Base-by-base conservation (phyloP, 2,797 vertebrate genomes). In the Calcarius lapponicus region DNA sequence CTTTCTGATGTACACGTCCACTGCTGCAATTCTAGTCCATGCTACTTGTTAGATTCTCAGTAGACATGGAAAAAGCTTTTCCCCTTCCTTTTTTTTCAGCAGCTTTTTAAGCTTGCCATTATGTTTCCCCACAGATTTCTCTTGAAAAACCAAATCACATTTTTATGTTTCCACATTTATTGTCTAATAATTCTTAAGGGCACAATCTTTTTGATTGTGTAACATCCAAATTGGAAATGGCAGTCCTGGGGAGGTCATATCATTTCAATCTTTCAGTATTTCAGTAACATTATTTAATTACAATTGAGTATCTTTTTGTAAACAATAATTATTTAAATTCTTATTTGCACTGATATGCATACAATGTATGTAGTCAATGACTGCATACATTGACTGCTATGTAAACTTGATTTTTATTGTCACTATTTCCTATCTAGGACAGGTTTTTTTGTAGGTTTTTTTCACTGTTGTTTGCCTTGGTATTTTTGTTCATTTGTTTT, bases 381-480 rank as follows among this genome's bases (percentile, higher is more conserved):
- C 36, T 36, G 9, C 36, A 36, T 36, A 36, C 4, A 5, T 7
- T 74, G 48, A 43, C 66, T 71, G 10, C 5, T 60, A n/a, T 29
- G 20, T 48, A 31, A 36, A 62, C 40, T n/a, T 51, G 40, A 32
- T 43, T 88, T 73, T 42, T 11, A 43, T 31, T 76, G 29, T 21
- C 7, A 29, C 11, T 66, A 4, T 76, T 83, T 90, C 12, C 57
- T 73, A 25, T 26, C 25, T 60, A 11, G 21, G 25, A 48, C 18
- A n/a, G 31, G 3, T 0, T 0, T 8, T 28, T 48, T 51, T 11
- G 25, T 22, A 36, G 26, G 6, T 13, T 18, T 32, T 38, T 62
- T 36, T 2, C 6, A 6, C 5, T 26, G 16, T 5, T 45, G 6
- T 40, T 83, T 70, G 29, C n/a, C 45, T 58, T 32, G 13, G 7